Evolutionary conservation across 2,797 vertebrate genomes (phyloP), one percentile per base, ranked within the genome.

Genomic region (Acestrorhynchus altus): DNA sequence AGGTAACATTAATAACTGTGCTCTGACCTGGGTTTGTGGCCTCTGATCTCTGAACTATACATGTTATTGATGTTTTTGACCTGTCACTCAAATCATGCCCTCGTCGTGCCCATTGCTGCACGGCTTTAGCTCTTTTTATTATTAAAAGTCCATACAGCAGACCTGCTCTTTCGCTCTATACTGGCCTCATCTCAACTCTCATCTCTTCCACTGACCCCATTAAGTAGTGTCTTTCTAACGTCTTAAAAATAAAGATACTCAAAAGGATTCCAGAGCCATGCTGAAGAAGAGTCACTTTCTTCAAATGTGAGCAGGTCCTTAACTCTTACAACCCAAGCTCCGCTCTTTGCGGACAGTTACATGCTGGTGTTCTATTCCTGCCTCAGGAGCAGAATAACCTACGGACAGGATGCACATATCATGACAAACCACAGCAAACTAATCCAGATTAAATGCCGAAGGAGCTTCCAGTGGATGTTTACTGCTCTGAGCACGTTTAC

Each of bases 1-100:
- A 28, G 64, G 39, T 52, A 77, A 35, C n/a, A 24, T 64, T 77
- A 70, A 42, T 70, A 70, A 63, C 59, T 22, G 16, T 26, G 46
- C n/a, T 76, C 54, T 40, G 26, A 31, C 20, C 70, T 46, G 39
- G 54, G 42, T 42, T 22, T 59, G 16, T n/a, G 42, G 20, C 60
- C 35, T 39, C 5, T 59, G 42, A 16, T 5, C 39, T 77, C 51
- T 75, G 12, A 71, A 77, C 64, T 60, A 31, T 26, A 10, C 20
- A 31, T 67, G 20, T 20, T 51, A 68, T 66, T 60, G 39, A n/a
- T 51, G 20, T 16, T 20, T 72, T 72, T 66, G 24, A 20, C 26
- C 51, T 79, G 67, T 60, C 51, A n/a, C 26, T 71, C n/a, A 56
- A 18, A 47, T 28, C n/a, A 7, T n/a, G 39, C 13, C 22, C 24